A percentile compares a stretch with the other conserved stretches of the same genome.
phyloP scores from a whole-genome alignment of 1,140 invertebrate genomes.

The Melitaea cinxia region DNA sequence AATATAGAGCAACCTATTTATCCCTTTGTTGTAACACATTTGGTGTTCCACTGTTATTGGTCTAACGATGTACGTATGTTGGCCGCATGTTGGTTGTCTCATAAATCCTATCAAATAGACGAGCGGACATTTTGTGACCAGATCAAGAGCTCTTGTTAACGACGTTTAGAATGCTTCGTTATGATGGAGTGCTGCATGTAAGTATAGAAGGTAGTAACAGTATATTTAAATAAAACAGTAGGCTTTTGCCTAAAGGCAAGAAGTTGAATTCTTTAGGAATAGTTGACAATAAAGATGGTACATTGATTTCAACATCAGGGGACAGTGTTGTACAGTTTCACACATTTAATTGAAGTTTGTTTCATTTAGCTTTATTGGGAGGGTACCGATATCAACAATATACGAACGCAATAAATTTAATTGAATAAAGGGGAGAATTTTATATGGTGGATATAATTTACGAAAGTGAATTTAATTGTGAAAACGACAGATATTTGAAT shows the following conservation, averaged over 20 bases:
- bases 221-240: conserved; percentile 10
- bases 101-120: background rate
- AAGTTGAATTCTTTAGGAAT: too few species aligned
- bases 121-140: conserved; percentile 8
- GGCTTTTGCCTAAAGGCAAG: too few species aligned
- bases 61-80: background rate
- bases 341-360: conserved; percentile 23
- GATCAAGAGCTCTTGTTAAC: conserved; percentile 15
- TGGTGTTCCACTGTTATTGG: background rate
- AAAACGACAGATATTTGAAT: background rate
- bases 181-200: conserved; percentile 22
- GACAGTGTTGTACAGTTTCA: background rate
- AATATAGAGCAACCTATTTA: background rate
- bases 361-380: conserved; percentile 14
- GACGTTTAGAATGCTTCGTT: conserved; percentile 15
- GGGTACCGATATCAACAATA: conserved; percentile 14
- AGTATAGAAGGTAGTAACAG: conserved; percentile 10
- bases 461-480: conserved; percentile 2
- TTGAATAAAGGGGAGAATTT: conserved; percentile 24
- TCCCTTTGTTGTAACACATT: background rate
- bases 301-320: background rate
- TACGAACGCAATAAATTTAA: conserved; percentile 18
- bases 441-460: conserved; percentile 1
- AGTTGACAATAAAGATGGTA: too few species aligned
- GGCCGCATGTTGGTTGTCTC: background rate